Percentiles rank a stretch among this genome's conserved stretches.
phyloP scores from a whole-genome alignment of 2,113 vertebrate species.

The Dicerorhinus sumatrensis region DNA sequence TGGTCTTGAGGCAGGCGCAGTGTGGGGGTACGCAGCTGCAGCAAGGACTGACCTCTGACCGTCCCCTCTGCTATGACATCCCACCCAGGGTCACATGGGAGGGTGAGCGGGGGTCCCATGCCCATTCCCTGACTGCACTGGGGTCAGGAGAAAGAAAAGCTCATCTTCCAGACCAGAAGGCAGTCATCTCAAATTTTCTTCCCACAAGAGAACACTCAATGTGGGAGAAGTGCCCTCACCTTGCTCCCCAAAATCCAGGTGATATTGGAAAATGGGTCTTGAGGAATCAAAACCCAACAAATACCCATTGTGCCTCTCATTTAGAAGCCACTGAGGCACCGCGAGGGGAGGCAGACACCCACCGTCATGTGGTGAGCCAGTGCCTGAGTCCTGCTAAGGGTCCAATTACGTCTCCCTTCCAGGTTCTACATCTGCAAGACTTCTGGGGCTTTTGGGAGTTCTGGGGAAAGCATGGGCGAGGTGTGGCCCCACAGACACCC shows the following conservation, averaged over 20 bases:
- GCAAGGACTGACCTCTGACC: too few species aligned
- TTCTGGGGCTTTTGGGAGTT: background rate
- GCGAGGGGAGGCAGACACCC: background rate
- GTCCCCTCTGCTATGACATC: background rate
- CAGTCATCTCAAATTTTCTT: background rate
- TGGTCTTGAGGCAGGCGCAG: too few species aligned
- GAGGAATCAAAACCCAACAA: background rate
- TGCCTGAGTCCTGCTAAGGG: background rate
- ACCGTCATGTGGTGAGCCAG: accelerated
- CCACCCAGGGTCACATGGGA: background rate
- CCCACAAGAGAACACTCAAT: background rate
- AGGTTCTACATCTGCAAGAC: background rate
- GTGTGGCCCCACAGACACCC: background rate
- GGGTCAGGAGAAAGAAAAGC: background rate
- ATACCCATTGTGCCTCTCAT: background rate
- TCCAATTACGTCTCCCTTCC: background rate
- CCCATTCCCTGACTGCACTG: too few species aligned
- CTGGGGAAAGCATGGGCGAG: background rate
- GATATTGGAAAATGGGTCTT: background rate
- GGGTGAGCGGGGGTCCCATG: accelerated
- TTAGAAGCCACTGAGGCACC: background rate
- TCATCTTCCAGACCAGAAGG: background rate
- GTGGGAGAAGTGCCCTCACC: background rate
- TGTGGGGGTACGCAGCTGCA: accelerated
- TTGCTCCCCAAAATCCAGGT: background rate